phyloP scores from a whole-genome alignment of 1,140 invertebrate genomes.

The Brachionus sp. region DNA sequence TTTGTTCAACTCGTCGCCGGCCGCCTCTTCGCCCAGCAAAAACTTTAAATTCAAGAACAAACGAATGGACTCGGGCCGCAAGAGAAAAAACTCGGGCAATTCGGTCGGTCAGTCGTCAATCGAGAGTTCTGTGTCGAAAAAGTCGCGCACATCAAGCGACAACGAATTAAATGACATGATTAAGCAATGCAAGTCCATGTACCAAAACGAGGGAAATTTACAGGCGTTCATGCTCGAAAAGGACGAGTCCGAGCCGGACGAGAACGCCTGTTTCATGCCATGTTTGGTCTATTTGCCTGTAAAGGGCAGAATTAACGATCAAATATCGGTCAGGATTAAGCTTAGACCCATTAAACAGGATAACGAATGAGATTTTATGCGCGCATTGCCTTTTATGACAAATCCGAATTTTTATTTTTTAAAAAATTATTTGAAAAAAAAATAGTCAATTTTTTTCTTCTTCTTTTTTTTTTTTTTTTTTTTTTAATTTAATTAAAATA shows the following conservation, averaged over 20 bases:
- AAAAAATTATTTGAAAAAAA: slow-evolving; percentile 9
- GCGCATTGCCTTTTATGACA: background rate
- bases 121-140: slow-evolving; percentile 11
- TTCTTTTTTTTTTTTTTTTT: no score
- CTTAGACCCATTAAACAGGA: slow-evolving; percentile 19
- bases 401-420: slow-evolving; percentile 26
- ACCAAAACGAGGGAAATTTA: background rate
- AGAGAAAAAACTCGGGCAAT: background rate
- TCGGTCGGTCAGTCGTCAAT: slow-evolving; percentile 7
- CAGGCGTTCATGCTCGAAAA: slow-evolving; percentile 34
- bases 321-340: slow-evolving; percentile 9
- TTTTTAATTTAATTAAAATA: no score
- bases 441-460: slow-evolving; percentile 8
- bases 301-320: background rate
- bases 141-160: background rate
- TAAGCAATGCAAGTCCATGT: background rate
- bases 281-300: slow-evolving; percentile 40
- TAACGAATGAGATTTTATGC: background rate
- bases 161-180: background rate
- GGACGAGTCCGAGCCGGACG: background rate
- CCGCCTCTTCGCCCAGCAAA: background rate
- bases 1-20: background rate
- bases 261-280: background rate
- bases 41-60: slow-evolving; percentile 9
- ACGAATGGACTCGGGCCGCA: background rate